Base-by-base conservation (phyloP, 2,888 invertebrate genomes). In the Heterodera filipjevi region DNA sequence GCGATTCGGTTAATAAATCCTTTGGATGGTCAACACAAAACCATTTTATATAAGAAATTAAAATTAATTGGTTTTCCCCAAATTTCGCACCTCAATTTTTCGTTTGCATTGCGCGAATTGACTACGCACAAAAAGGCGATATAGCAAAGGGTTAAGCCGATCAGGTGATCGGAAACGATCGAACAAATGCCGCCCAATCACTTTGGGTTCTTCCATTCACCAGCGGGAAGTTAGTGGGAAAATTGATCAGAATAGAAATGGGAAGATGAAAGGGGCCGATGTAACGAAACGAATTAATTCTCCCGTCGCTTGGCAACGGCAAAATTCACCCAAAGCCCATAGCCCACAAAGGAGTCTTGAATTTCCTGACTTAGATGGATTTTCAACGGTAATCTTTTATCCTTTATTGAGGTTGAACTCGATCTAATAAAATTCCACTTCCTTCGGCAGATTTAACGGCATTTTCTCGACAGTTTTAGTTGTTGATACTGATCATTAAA, bases 1-100 rank as follows among this genome's bases (percentile, higher is more conserved):
- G 83, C 19, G 82, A 81, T 3, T 78, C 73, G 27, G 44, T 30
- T 12, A 85, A 71, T 66, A 85, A 78, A 70, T 86, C 84, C 86
- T 86, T 49, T 71, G 77, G 46, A 44, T 10, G n/a, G 66, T 39
- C 39, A 10, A 39, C 10, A 6, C n/a, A 35, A 35, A 22, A 35
- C 53, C 5, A 71, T 70, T n/a, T 1, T 44, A 44, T n/a, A 44
- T 2, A 27, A 44, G n/a, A n/a, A 72, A 39, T 32, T n/a, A 5
- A 72, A 27, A 32, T 35, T 22, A 68, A 68, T 32, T 71, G n/a
- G 22, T 33, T 71, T 44, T 53, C 19, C 46, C 46, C 46, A 16
- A 16, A 12, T 71, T 32, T 32, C 35, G 46, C 33, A 78, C 78
- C 64, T 79, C 30, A 49, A 78, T 78, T 32, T 66, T 66, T 35